Conservation (phyloP, 2,888 invertebrate genomes). For the Gymnosoma rotundatum region DNA sequence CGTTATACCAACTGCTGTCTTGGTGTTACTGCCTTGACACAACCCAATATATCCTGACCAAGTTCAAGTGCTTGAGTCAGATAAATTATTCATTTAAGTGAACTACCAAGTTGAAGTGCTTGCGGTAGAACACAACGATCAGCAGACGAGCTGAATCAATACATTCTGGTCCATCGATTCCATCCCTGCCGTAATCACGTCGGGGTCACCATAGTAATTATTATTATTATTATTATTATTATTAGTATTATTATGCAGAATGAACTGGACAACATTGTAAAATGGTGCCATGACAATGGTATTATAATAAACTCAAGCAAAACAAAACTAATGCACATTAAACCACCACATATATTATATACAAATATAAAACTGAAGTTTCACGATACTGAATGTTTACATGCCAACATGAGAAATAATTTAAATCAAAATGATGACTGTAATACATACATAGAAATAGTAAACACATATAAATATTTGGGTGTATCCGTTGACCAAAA, state of each 20-base stretch:
- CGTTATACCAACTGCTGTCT: too few relatives aligned
- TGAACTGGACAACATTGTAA: neutral
- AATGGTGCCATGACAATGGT: slow-evolving; percentile 8
- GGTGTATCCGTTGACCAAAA: neutral
- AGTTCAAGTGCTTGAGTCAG: too few relatives aligned
- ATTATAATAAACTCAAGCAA: neutral
- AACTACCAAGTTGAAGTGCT: too few relatives aligned
- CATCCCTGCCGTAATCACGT: too few relatives aligned
- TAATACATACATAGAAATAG: neutral
- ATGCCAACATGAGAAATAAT: neutral
- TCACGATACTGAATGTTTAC: neutral
- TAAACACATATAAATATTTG: neutral
- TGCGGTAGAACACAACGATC: too few relatives aligned
- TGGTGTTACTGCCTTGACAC: too few relatives aligned
- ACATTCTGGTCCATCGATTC: too few relatives aligned
- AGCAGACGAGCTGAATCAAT: too few relatives aligned
- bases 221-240: too few relatives aligned
- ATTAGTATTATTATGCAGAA: neutral
- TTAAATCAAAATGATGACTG: neutral
- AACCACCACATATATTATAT: slow-evolving; percentile 3
- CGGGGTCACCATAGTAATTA: too few relatives aligned
- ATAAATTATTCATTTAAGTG: too few relatives aligned
- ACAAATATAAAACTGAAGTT: neutral
- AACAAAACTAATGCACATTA: neutral
- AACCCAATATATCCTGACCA: too few relatives aligned